Evolutionary conservation across 2,113 vertebrate species (phyloP), one percentile per base, ranked within the genome.

Genomic region (Takifugu bimaculatus): DNA sequence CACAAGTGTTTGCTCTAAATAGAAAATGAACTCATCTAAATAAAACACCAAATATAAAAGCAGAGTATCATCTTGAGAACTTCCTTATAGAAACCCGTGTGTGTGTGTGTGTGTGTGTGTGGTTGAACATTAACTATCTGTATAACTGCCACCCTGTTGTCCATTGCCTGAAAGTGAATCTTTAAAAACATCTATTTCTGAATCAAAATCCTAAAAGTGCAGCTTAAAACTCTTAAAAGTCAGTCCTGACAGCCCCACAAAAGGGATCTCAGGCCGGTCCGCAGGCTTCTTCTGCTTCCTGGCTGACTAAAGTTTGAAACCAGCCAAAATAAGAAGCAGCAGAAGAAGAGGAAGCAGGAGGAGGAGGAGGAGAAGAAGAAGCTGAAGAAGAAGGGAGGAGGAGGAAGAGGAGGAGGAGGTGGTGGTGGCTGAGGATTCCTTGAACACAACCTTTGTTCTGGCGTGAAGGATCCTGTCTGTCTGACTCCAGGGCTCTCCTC

Each of bases 391-490:
- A 48, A 50, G 69, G 58, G 39, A 66, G 54, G 13, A 60, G 26
- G 32, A 63, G 59, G 62, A 65, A 52, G 49, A 65, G 52, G 58
- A 45, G 48, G 10, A 60, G 63, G 53, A 63, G 69, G 72, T 57
- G 44, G 65, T 64, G 68, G 55, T 75, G 70, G 75, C 28, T 54
- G 60, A 57, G 61, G 42, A 50, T 50, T 51, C 26, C 35, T 50
- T 74, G 43, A 81, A 79, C 71, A 75, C 80, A 80, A 90, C 87
- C 89, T 89, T 90, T 89, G 89, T 91, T 91, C 87, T 80, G 76
- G 76, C 53, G 65, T 85, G 82, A 67, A 71, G 64, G 66, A 76
- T 82, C 79, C 86, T 88, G 87, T 50, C 79, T 84, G 83, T 80
- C 79, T 88, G 78, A 82, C 87, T 89, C 83, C 81, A 75, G 77